Conservation (phyloP, 1,140 invertebrate genomes). For the Plectrocnemia conspersa region DNA sequence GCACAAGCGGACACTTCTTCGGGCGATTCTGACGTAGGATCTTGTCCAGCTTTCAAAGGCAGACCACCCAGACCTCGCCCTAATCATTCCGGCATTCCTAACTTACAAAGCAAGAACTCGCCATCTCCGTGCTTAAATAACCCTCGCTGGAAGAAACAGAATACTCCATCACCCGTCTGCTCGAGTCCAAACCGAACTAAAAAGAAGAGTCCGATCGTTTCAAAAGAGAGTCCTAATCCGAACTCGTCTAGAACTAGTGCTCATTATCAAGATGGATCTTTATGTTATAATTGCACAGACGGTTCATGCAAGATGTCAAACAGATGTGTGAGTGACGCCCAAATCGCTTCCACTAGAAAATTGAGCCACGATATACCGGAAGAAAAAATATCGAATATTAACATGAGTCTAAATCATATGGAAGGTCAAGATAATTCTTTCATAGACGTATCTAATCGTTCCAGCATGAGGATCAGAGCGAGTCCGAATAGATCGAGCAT, state of each 20-base stretch:
- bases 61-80: constrained; percentile 19
- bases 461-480: constrained; percentile 14
- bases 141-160: constrained; percentile 7
- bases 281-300: constrained; percentile 6
- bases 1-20: constrained; percentile 49
- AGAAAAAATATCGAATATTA: background rate
- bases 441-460: constrained; percentile 1
- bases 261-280: constrained; percentile 12
- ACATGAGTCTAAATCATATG: constrained; percentile 1
- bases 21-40: constrained; percentile 45
- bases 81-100: constrained; percentile 4
- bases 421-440: constrained; percentile 8
- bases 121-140: background rate
- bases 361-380: background rate
- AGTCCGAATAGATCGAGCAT: constrained; percentile 23
- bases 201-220: constrained; percentile 4
- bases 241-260: background rate
- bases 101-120: background rate
- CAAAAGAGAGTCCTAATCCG: background rate
- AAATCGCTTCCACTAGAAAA: background rate
- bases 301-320: background rate
- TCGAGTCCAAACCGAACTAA: constrained; percentile 6
- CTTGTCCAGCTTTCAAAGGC: constrained; percentile 37
- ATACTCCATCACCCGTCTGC: constrained; percentile 1
- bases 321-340: background rate